Evolutionary conservation across 2,888 invertebrate species (phyloP), one percentile per base, ranked within the genome.

Genomic region (Cephus pulcher): DNA sequence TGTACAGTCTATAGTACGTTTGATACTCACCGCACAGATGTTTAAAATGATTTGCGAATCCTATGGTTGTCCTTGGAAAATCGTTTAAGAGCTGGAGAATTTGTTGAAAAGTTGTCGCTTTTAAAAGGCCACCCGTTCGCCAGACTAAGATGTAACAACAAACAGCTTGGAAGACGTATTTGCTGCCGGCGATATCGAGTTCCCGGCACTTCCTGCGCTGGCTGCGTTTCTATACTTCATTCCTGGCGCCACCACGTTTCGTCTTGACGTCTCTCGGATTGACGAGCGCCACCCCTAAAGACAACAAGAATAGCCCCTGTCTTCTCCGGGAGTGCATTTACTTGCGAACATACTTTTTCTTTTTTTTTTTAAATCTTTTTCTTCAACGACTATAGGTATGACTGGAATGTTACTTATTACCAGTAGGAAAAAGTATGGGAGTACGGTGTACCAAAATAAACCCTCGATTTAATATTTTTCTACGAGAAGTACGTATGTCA

Each of bases 191-290:
- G 84, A 87, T 88, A 89, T 89, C 88, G 86, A 87, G 85, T 89
- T 89, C 87, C 89, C 84, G 82, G 80, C 86, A 84, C 86, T 88
- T 89, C 88, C 88, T 88, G 87, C 84, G 84, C 75, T 34, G 74
- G 34, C 33, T 35, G 34, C 34, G 74, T 23, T 34, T 74, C 56
- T 56, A 23, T 56, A 56, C 23, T 73, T 15, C 74, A 32, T 79
- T 81, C 33, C 69, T 83, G 87, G 86, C 86, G 86, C 86, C 86
- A 86, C 77, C 80, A 82, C 81, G 83, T 84, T 80, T 79, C 85
- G 80, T 75, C 80, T 84, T 82, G 86, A 86, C 88, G 80, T 83
- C 77, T 78, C 80, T 79, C 82, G 80, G 84, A 81, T 84, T 87
- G 87, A 87, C 87, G 85, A 86, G 85, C 82, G 83, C 86, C 87